Percentiles rank a stretch among this genome's conserved stretches.
phyloP scores from a whole-genome alignment of 2,113 vertebrate genomes.

The Myodes glareolus region DNA sequence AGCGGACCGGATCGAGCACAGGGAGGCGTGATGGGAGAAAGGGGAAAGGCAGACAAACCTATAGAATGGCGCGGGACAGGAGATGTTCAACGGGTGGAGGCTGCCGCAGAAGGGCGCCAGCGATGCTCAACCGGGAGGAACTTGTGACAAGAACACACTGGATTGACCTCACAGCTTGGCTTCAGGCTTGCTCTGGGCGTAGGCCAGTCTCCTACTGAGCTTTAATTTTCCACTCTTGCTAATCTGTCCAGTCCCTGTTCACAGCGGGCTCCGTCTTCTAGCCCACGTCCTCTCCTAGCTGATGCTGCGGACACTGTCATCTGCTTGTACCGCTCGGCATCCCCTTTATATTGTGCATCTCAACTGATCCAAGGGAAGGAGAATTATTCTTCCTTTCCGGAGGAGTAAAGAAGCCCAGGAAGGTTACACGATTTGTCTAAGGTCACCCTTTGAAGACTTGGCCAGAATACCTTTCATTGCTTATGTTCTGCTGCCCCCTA shows the following conservation, averaged over 20 bases:
- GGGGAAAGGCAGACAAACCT: neutral
- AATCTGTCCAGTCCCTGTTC: neutral
- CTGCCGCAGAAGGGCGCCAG: neutral
- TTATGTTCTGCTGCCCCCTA: conserved; percentile 72
- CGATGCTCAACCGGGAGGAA: neutral
- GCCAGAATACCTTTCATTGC: neutral
- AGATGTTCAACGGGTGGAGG: neutral
- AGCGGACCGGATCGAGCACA: neutral
- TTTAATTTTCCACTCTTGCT: conserved; percentile 54
- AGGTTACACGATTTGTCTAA: conserved; percentile 30
- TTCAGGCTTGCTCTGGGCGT: conserved; percentile 34
- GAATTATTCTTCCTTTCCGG: conserved; percentile 27
- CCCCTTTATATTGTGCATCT: neutral
- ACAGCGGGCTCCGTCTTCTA: neutral
- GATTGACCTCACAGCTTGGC: conserved; percentile 49
- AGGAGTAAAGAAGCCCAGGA: conserved; percentile 29
- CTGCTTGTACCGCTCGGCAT: neutral
- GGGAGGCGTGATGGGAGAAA: neutral
- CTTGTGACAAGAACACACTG: neutral
- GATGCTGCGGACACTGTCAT: neutral
- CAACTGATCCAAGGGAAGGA: conserved; percentile 14
- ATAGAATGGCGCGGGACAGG: rapidly evolving
- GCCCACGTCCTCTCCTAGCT: conserved; percentile 8
- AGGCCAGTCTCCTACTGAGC: conserved; percentile 47
- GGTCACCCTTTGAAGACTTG: neutral